phyloP scores from a whole-genome alignment of 2,888 invertebrate species.

The Caenorhabditis becei region DNA sequence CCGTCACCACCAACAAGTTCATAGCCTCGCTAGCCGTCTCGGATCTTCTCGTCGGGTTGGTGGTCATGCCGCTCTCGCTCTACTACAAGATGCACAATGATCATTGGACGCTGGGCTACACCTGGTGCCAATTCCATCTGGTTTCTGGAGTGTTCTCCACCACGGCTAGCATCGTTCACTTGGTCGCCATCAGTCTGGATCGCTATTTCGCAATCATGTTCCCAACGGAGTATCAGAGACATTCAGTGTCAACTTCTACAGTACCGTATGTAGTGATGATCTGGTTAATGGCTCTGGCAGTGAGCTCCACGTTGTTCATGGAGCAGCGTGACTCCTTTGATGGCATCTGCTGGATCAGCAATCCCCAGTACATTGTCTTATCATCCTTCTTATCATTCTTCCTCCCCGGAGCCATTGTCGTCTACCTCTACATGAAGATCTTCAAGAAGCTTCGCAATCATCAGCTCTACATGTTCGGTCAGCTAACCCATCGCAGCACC shows the following conservation, averaged over 20 bases:
- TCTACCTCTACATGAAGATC: conserved; percentile 75
- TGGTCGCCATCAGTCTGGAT: conserved; percentile 76
- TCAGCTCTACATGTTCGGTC: conserved; percentile 75
- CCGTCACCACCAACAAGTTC: conserved; percentile 76
- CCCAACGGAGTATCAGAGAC: conserved; percentile 76
- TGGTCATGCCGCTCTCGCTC: conserved; percentile 76
- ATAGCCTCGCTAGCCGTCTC: conserved; percentile 75
- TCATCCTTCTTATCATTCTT: conserved; percentile 75
- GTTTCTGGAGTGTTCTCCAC: conserved; percentile 74
- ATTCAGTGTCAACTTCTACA: conserved; percentile 72
- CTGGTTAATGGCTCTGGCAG: conserved; percentile 73
- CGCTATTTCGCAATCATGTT: conserved; percentile 78
- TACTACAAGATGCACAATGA: conserved; percentile 74
- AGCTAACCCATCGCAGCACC: conserved; percentile 54
- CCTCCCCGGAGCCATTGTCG: conserved; percentile 74
- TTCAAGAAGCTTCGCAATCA: conserved; percentile 73
- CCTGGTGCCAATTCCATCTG: conserved; percentile 73
- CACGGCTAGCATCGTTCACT: conserved; percentile 76
- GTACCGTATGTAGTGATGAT: conserved; percentile 72
- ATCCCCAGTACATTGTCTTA: conserved; percentile 75
- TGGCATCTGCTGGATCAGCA: conserved; percentile 74
- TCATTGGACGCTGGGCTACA: conserved; percentile 71
- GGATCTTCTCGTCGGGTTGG: conserved; percentile 74
- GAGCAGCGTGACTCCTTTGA: conserved; percentile 57
- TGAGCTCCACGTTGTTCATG: conserved; percentile 73